These are phyloP conservation scores for Eilema depressum DNA, from an alignment of 2,888 invertebrate genomes.

Conservation along the genomic window DNA sequence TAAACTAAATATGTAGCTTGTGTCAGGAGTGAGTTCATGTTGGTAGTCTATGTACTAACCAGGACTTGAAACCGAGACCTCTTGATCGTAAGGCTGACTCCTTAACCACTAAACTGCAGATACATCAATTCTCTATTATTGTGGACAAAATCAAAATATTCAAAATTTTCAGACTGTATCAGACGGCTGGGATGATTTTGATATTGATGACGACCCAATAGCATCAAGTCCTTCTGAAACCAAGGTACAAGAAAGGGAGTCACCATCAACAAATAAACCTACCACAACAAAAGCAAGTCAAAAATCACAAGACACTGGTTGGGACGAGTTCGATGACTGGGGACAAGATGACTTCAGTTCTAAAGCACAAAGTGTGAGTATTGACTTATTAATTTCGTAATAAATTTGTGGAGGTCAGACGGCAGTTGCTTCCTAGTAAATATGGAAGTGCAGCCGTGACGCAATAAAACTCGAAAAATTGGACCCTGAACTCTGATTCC, in stretches of 20 bases:
- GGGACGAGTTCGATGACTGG: slow-evolving; percentile 86
- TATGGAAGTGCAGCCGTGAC: no score
- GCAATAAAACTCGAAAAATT: no score
- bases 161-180: slow-evolving; percentile 52
- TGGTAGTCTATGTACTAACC: no score
- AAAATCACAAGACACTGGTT: slow-evolving; percentile 76
- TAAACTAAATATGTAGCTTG: no score
- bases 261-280: slow-evolving; percentile 19
- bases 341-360: slow-evolving; percentile 62
- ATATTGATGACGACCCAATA: slow-evolving; percentile 72
- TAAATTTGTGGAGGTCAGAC: no score
- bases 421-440: no score
- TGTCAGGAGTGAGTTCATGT: no score
- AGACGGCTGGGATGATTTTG: slow-evolving; percentile 85
- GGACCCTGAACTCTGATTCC: no score
- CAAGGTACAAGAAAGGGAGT: slow-evolving; percentile 15
- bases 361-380: slow-evolving; percentile 52
- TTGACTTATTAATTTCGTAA: neutral
- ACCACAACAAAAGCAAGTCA: slow-evolving; percentile 37
- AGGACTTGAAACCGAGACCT: no score
- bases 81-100: no score
- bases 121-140: neutral
- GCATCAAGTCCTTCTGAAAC: slow-evolving; percentile 23
- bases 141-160: neutral
- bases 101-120: no score